phyloP scores from a whole-genome alignment of 2,888 invertebrate genomes.

The Synanthedon formicaeformis region DNA sequence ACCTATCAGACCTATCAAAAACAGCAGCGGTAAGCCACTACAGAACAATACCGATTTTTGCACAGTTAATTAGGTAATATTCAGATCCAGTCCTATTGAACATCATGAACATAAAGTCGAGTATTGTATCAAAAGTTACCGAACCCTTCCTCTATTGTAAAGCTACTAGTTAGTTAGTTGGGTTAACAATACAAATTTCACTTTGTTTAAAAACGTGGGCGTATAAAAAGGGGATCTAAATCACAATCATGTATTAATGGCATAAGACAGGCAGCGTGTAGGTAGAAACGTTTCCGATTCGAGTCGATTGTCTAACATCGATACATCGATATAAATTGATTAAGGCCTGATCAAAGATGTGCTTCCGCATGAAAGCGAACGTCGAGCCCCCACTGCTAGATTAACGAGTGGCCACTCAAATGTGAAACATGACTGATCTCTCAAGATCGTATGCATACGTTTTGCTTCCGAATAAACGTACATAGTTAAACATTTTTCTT shows the following conservation, averaged over 20 bases:
- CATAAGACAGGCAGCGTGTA: slow-evolving; percentile 36
- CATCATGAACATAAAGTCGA: no score
- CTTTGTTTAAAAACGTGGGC: slow-evolving; percentile 18
- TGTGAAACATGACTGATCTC: slow-evolving; percentile 14
- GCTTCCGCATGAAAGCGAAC: slow-evolving; percentile 47
- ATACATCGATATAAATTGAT: slow-evolving; percentile 52
- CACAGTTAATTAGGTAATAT: no score
- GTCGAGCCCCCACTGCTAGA: slow-evolving; percentile 23
- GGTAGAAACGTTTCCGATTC: slow-evolving; percentile 41
- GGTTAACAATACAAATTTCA: no score
- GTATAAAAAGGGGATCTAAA: slow-evolving; percentile 18
- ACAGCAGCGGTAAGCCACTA: no score
- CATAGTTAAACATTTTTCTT: neutral
- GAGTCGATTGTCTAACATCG: slow-evolving; percentile 35
- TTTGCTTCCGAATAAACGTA: neutral
- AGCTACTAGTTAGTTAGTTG: no score
- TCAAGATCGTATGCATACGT: neutral
- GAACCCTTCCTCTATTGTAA: no score
- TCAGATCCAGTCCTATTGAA: no score
- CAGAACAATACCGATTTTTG: no score
- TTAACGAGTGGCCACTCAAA: slow-evolving; percentile 26
- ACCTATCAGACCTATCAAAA: no score
- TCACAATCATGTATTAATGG: slow-evolving; percentile 27
- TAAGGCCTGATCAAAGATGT: slow-evolving; percentile 52
- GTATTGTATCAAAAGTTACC: no score